Base-by-base conservation (phyloP, 2,888 invertebrate species). In the Perdita meconis region DNA sequence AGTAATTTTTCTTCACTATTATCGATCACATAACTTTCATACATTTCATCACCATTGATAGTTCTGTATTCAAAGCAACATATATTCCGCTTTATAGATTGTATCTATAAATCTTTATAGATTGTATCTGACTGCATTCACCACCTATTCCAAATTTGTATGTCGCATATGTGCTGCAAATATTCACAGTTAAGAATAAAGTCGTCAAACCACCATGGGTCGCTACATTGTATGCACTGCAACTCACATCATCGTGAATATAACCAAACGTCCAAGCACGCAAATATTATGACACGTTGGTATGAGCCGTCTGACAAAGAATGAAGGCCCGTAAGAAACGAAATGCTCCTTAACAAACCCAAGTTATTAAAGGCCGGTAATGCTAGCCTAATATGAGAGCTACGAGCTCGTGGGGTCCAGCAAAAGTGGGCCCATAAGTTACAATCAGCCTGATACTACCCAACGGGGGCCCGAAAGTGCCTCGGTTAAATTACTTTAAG, bases 351-450 rank as follows among this genome's bases (percentile, higher is more conserved):
- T 80, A 79, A 80, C 74, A 79, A 84, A 75, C 80, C 75, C 74
- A 82, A 85, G 76, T 85, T 85, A 78, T 85, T 80, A 76, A 60
- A 73, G 74, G 59, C 42, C 47, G 44, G 71, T 80, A 80, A 84
- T 80, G 72, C 64, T 75, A 67, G 66, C 74, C 87, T 85, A 86
- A 87, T 87, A 81, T 71, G 78, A 83, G 67, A 86, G 86, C 83
- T 86, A 87, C 77, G 78, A 83, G 65, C 60, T 63, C 40, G 67
- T 38, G 67, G 57, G 51, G 71, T n/a, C 71, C 81, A 66, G 80
- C 70, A 64, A 80, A 86, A 85, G 81, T 76, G 78, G 85, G 51
- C 71, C 81, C 86, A 86, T 87, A 87, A 86, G 86, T 87, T 85
- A 87, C 87, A 87, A 87, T 87, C 87, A 87, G 74, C 76, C 82